These are phyloP conservation scores for Creontiades dilutus DNA, from an alignment of 2,888 invertebrate species.

Conservation along the genomic window DNA sequence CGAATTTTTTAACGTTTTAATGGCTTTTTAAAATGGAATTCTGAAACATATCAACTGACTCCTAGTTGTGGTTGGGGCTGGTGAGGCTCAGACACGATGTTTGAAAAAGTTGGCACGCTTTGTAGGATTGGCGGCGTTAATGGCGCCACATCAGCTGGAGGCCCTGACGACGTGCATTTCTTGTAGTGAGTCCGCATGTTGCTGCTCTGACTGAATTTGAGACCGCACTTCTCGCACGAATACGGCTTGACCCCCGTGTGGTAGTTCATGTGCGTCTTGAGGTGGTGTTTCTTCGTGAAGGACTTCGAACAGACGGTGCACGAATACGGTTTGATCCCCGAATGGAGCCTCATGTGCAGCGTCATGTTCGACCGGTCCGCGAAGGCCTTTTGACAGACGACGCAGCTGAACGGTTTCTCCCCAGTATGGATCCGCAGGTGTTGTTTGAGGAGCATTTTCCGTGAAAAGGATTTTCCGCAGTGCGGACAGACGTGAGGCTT, in stretches of 20 bases:
- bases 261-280: constrained; percentile 91
- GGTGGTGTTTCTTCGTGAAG: constrained; percentile 91
- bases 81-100: constrained; percentile 24
- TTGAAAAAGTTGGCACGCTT: constrained; percentile 48
- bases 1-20: no score
- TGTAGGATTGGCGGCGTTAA: constrained; percentile 43
- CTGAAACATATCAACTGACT: constrained; percentile 55
- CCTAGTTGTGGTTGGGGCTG: constrained; percentile 47
- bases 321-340: constrained; percentile 88
- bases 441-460: constrained; percentile 91
- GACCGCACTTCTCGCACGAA: constrained; percentile 84
- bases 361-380: constrained; percentile 93
- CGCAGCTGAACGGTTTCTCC: constrained; percentile 86
- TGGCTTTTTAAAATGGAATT: background rate
- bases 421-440: constrained; percentile 91
- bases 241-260: constrained; percentile 92
- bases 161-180: constrained; percentile 81
- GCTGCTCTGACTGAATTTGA: constrained; percentile 90
- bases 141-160: background rate
- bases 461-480: constrained; percentile 90
- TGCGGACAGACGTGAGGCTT: constrained; percentile 82
- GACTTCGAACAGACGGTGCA: constrained; percentile 86
- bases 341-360: constrained; percentile 88
- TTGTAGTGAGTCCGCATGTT: constrained; percentile 93
- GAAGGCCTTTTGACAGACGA: constrained; percentile 89